These are phyloP conservation scores for Nowickia ferox DNA, from an alignment of 2,888 invertebrate species.

Conservation along the genomic window DNA sequence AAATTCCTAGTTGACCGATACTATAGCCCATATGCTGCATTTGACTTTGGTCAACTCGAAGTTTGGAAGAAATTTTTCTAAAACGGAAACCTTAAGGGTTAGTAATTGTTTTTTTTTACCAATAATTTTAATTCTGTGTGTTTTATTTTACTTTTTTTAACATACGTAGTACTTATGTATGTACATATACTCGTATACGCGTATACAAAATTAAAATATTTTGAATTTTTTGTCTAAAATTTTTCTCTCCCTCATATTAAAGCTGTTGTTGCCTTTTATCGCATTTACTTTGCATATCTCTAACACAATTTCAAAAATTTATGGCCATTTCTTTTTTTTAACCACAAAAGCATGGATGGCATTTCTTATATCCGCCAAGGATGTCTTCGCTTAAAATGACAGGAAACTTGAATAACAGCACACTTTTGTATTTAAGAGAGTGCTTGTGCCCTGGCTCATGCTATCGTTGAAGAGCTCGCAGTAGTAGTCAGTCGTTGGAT, in stretches of 20 bases:
- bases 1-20: conserved; percentile 63
- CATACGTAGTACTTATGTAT: too few species aligned
- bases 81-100: conserved; percentile 47
- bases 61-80: conserved; percentile 32
- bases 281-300: conserved; percentile 68
- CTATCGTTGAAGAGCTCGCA: not conserved
- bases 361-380: conserved; percentile 73
- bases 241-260: conserved; percentile 41
- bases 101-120: conserved; percentile 55
- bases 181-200: too few species aligned
- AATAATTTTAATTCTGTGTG: not conserved
- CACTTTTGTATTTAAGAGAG: conserved; percentile 3
- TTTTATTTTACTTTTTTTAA: not conserved
- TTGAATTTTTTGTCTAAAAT: not conserved
- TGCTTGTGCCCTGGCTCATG: conserved; percentile 5
- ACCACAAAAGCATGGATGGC: conserved; percentile 65
- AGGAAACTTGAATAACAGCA: conserved; percentile 71
- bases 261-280: conserved; percentile 46
- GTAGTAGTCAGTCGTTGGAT: conserved; percentile 16
- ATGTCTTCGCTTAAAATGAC: conserved; percentile 75
- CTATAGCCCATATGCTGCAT: conserved; percentile 49
- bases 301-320: conserved; percentile 69
- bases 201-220: not conserved
- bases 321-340: conserved; percentile 49
- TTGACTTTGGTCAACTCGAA: conserved; percentile 59